phyloP scores from a whole-genome alignment of 1,140 invertebrate species.

The Doryteuthis pealeii region DNA sequence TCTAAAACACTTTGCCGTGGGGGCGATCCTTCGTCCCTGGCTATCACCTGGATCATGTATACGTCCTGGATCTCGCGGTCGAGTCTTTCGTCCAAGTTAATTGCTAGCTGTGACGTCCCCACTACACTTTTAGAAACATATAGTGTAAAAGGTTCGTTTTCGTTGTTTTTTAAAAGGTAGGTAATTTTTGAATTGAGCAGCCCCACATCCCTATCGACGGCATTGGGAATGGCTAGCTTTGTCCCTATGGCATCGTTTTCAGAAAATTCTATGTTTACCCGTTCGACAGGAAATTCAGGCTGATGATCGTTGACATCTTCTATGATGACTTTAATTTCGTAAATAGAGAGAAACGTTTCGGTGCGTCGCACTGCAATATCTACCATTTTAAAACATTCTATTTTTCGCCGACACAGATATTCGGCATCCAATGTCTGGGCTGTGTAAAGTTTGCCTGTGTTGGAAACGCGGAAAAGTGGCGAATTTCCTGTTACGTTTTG shows the following conservation, averaged over 20 bases:
- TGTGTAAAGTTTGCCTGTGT: slow-evolving; percentile 34
- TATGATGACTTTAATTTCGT: slow-evolving; percentile 38
- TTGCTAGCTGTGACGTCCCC: slow-evolving; percentile 22
- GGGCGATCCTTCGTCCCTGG: slow-evolving; percentile 58
- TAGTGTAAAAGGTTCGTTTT: slow-evolving; percentile 28
- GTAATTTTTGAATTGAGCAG: slow-evolving; percentile 62
- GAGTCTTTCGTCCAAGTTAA: slow-evolving; percentile 62
- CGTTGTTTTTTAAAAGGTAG: slow-evolving; percentile 43
- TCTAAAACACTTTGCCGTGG: slow-evolving; percentile 58
- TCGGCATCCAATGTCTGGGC: slow-evolving; percentile 38
- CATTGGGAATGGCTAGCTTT: slow-evolving; percentile 69
- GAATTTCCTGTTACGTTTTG: background rate
- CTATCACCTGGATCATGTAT: slow-evolving; percentile 80
- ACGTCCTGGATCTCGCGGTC: slow-evolving; percentile 72
- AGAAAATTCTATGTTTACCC: slow-evolving; percentile 37
- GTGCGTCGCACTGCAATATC: slow-evolving; percentile 41
- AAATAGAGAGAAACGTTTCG: slow-evolving; percentile 41
- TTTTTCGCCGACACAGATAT: slow-evolving; percentile 8
- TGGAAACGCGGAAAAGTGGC: slow-evolving; percentile 30
- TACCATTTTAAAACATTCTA: slow-evolving; percentile 30
- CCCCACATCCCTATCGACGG: slow-evolving; percentile 59
- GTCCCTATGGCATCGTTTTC: slow-evolving; percentile 62
- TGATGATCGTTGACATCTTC: slow-evolving; percentile 91
- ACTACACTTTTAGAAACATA: slow-evolving; percentile 23
- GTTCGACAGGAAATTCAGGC: slow-evolving; percentile 70